Conservation (phyloP, 2,888 invertebrate genomes). For the Polydrusus cervinus region DNA sequence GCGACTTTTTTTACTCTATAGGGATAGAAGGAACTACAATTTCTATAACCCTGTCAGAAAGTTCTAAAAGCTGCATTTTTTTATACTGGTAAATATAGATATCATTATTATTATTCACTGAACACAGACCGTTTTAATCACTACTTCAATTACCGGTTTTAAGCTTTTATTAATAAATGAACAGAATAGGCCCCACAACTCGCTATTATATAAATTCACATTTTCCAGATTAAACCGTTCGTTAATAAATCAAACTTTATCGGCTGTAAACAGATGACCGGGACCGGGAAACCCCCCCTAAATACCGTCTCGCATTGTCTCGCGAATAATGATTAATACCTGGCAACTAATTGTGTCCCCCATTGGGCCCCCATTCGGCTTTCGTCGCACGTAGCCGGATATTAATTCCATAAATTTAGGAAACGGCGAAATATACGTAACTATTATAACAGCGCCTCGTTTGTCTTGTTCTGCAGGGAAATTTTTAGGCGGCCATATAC, state of each 20-base stretch:
- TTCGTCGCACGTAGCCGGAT: slow-evolving; percentile 62
- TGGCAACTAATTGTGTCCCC: slow-evolving; percentile 57
- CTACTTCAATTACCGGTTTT: slow-evolving; percentile 3
- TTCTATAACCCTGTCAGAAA: no score
- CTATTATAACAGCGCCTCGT: slow-evolving; percentile 37
- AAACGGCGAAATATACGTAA: slow-evolving; percentile 49
- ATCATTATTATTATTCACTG: not conserved
- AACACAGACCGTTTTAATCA: slow-evolving; percentile 11
- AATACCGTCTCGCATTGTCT: slow-evolving; percentile 45
- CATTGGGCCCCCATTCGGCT: slow-evolving; percentile 51
- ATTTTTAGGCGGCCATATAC: slow-evolving; percentile 23
- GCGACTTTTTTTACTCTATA: no score
- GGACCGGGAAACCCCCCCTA: slow-evolving; percentile 35
- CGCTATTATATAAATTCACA: slow-evolving; percentile 29
- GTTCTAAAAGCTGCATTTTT: no score
- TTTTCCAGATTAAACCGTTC: slow-evolving; percentile 43
- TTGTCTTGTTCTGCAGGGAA: slow-evolving; percentile 37
- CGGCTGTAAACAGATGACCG: slow-evolving; percentile 52
- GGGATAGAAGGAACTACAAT: no score
- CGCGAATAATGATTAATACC: slow-evolving; percentile 59
- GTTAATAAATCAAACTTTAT: slow-evolving; percentile 52
- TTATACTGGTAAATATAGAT: no score
- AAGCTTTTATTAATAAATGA: slow-evolving; percentile 9
- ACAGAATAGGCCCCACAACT: slow-evolving; percentile 1
- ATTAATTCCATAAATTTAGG: slow-evolving; percentile 68